Base-by-base conservation (phyloP, 2,797 vertebrate genomes). In the Oophaga sylvatica region DNA sequence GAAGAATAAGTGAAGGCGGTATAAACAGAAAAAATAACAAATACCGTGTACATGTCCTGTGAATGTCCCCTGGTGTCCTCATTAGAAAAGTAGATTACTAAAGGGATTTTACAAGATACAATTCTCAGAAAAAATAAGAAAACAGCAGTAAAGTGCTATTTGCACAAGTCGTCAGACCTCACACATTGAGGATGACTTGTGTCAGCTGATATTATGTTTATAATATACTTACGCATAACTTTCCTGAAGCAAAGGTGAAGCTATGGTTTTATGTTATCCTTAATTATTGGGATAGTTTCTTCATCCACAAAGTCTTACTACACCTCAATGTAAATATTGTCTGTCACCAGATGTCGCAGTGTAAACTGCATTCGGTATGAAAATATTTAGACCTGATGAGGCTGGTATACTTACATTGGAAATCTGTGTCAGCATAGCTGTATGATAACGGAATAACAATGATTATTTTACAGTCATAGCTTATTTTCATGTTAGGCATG, bases 141-240 rank as follows among this genome's bases (percentile, higher is more conserved):
- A 75, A 5, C 1, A 0, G 20, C 9, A 11, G 71, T 53, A 75
- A 75, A 5, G 19, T 75, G 19, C 11, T 75, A 20, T 75, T 75
- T 53, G 41, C 41, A 75, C 71, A 75, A 48, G 71, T 75, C 71
- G 20, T 48, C 19, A 75, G 71, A 75, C 71, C 71, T 53, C 71
- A 75, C 71, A 75, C 71, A 75, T 48, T 73, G 63, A n/a, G 22
- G 59, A 45, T 20, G 35, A 45, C 60, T 48, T 41, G 12, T 81
- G 35, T 48, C 62, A 81, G 48, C 80, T 67, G 41, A 41, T 81
- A 45, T 81, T 62, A 13, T 41, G 68, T 75, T 75, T 75, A 48
- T 75, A 53, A 75, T n/a, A 75, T n/a, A 53, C 71, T 53, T 75
- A n/a, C 19, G n/a, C 20, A 75, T 75, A 53, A 41, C 71, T 48